Base-by-base conservation (phyloP, 92 coral and sea anemone genomes). In the Palythoa caribaeorum region DNA sequence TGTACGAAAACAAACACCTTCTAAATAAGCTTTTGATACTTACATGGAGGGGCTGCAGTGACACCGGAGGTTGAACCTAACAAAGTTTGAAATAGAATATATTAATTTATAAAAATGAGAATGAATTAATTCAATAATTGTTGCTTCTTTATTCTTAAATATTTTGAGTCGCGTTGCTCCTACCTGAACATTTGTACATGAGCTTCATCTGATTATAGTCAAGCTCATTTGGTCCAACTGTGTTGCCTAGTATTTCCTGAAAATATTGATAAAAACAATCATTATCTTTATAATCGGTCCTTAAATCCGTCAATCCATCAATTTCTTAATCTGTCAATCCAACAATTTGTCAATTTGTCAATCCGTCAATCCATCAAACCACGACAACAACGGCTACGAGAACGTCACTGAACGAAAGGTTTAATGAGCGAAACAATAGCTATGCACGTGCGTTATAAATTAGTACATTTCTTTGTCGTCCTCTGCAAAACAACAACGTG, bases 101-200 rank as follows among this genome's bases (percentile, higher is more conserved):
- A 13, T 57, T 10, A 57, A 4, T 13, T 57, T 55, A 55, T 55
- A 0, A 16, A 28, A 66, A 17, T 3, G 37, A 68, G 39, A 9
- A 10, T n/a, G 3, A 35, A 6, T 6, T 68, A 20, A 5, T 0
- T 68, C 13, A 7, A 1, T 28, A 9, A 20, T 6, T 20, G 38
- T 21, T 4, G 11, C 12, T 5, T 3, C 19, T 59, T 68, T 20
- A n/a, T 2, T 20, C 1, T 68, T 3, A 20, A 68, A 38, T n/a
- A 68, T 11, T 20, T 35, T 6, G 28, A 28, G 28, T 28, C 28
- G 28, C 28, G 66, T 59, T 13, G 66, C 2, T 44, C 84, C 9
- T 38, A 78, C 84, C 71, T 55, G 71, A 78, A 78, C 84, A 78
- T 36, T 55, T 21, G 71, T 78, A 78, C 84, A 78, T 12, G 0